phyloP scores from a whole-genome alignment of 2,888 invertebrate species.

The Syritta pipiens region DNA sequence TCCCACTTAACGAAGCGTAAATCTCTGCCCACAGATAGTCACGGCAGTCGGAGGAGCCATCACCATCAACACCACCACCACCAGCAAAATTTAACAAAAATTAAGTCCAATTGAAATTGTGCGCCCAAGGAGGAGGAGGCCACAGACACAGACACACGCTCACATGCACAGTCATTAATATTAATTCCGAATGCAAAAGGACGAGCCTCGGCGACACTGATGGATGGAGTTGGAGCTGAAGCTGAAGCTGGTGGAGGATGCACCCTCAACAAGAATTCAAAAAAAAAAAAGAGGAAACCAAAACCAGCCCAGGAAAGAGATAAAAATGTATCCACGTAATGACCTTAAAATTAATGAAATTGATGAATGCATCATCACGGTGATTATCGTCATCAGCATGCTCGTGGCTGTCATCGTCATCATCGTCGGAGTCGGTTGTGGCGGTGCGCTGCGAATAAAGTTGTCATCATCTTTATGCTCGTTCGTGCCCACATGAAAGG shows the following conservation, averaged over 20 bases:
- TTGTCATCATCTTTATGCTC: conserved; percentile 36
- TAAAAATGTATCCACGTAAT: conserved; percentile 38
- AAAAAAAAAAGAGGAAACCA: neutral
- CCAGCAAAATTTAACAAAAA: conserved; percentile 24
- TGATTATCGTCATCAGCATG: conserved; percentile 28
- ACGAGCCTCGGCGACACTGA: conserved; percentile 8
- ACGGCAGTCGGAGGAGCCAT: conserved; percentile 23
- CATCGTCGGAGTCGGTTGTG: neutral
- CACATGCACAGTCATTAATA: conserved; percentile 38
- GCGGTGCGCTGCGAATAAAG: neutral
- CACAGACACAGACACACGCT: neutral
- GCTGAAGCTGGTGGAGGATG: neutral
- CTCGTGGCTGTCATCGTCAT: too few relatives aligned
- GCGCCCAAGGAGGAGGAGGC: conserved; percentile 36
- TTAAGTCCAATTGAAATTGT: conserved; percentile 59
- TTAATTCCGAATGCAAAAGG: conserved; percentile 56
- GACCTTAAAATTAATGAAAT: conserved; percentile 58
- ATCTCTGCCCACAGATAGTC: conserved; percentile 64
- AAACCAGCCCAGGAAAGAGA: neutral
- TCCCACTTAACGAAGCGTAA: conserved; percentile 61
- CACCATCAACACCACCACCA: conserved; percentile 11
- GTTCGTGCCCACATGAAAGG: conserved; percentile 23
- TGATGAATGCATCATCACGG: conserved; percentile 41
- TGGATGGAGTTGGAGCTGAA: neutral
- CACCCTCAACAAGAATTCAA: conserved; percentile 5